These are phyloP conservation scores for Cryptotermes secundus DNA, from an alignment of 1,140 invertebrate genomes.

Conservation along the genomic window DNA sequence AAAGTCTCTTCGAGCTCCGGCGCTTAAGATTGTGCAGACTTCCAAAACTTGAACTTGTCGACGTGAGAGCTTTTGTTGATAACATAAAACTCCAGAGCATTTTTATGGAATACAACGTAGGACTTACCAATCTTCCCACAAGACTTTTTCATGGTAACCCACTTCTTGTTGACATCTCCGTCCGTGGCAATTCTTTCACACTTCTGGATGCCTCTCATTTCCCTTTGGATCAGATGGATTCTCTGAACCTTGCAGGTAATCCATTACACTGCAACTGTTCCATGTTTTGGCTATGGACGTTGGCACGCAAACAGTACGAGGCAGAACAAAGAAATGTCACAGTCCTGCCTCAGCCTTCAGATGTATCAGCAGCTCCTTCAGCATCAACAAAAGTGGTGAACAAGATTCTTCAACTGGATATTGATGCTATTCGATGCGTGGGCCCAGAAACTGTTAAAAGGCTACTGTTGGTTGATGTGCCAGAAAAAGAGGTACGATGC, in stretches of 20 bases:
- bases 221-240: constrained; percentile 70
- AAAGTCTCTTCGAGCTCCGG: constrained; percentile 75
- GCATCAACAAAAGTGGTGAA: neutral
- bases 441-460: neutral
- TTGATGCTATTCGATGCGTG: constrained; percentile 22
- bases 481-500: constrained; percentile 29
- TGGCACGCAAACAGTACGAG: constrained; percentile 48
- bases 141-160: constrained; percentile 74
- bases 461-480: constrained; percentile 21
- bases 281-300: constrained; percentile 79
- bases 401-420: constrained; percentile 23
- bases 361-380: neutral
- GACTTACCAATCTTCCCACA: constrained; percentile 65
- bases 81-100: constrained; percentile 78
- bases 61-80: constrained; percentile 76
- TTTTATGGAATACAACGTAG: constrained; percentile 73
- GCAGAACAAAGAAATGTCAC: neutral
- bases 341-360: neutral
- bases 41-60: constrained; percentile 63
- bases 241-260: constrained; percentile 73
- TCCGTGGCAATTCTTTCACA: constrained; percentile 68
- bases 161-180: constrained; percentile 68
- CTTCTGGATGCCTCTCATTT: constrained; percentile 71
- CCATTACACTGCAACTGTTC: constrained; percentile 86
- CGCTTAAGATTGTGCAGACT: constrained; percentile 69